Base-by-base conservation (phyloP, 2,888 invertebrate species). In the Clivina fossor region DNA sequence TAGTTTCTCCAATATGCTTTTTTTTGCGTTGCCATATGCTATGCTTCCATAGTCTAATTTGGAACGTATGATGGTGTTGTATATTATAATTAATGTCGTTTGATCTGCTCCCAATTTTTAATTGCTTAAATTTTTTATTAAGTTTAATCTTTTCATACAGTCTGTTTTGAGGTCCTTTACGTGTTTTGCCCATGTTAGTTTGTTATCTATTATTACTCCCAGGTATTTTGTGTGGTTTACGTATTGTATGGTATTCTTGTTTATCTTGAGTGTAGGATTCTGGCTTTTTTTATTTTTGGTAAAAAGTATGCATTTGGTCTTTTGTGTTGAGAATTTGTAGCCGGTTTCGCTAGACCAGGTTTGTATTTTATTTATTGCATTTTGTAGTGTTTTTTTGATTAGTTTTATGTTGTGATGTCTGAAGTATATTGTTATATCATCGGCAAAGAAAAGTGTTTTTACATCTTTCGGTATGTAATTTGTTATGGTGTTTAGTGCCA, bases 401-500 rank as follows among this genome's bases (percentile, higher is more conserved):
- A n/a, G n/a, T n/a, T n/a, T n/a, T n/a, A n/a, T n/a, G n/a, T n/a
- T n/a, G n/a, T n/a, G n/a, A n/a, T n/a, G n/a, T n/a, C n/a, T n/a
- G n/a, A n/a, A n/a, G n/a, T n/a, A n/a, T n/a, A n/a, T n/a, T n/a
- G n/a, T n/a, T n/a, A n/a, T n/a, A n/a, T n/a, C n/a, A n/a, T n/a
- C 35, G 7, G 35, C 35, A 11, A 11, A 35, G 4, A 35, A 35
- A 5, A 11, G 5, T 8, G 11, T 11, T 35, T 35, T 35, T 35
- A 13, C 13, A 8, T 5, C 4, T 11, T 11, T 11, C 5, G 35
- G n/a, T 35, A 35, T 11, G 11, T 35, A 11, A 35, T 5, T 11
- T 35, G 15, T 46, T 9, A 48, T 48, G 8, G 33, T 2, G 13
- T 48, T 48, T 9, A 48, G 22, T 8, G 48, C 48, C 13, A 48